Evolutionary conservation across 2,113 vertebrate genomes (phyloP).

Genomic region (Mesoclemmys tuberculata): DNA sequence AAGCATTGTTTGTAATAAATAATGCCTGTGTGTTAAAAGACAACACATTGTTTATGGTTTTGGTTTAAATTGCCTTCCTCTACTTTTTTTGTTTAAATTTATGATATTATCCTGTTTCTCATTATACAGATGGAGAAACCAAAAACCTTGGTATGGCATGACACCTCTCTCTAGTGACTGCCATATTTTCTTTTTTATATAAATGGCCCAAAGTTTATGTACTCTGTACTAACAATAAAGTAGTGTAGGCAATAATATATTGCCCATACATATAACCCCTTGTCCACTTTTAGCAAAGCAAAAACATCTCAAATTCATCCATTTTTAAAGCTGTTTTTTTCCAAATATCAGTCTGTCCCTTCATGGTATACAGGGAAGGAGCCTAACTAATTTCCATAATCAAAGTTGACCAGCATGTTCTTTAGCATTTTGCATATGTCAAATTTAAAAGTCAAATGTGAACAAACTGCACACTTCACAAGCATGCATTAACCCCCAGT

Average conservation of each 20-base stretch:
- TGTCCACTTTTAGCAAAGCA: no score
- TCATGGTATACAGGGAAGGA: neutral
- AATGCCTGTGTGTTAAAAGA: no score
- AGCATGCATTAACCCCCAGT: neutral
- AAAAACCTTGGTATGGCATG: neutral
- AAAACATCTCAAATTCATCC: no score
- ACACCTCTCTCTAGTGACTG: neutral
- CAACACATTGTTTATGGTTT: neutral
- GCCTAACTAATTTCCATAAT: neutral
- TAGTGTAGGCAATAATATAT: no score
- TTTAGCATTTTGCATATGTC: neutral
- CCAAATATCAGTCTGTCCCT: neutral
- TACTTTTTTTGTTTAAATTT: neutral
- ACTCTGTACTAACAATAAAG: no score
- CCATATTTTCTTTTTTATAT: neutral
- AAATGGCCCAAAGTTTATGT: neutral
- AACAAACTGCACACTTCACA: neutral
- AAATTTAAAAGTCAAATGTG: constrained; percentile 37
- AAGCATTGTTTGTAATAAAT: no score
- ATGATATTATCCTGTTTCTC: neutral
- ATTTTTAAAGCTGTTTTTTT: neutral
- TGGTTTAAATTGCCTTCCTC: neutral
- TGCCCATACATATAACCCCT: no score
- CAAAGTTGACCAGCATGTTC: neutral
- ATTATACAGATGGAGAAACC: no score